Base-by-base conservation (phyloP, 2,797 vertebrate species). In the Lagorchestes hirsutus region DNA sequence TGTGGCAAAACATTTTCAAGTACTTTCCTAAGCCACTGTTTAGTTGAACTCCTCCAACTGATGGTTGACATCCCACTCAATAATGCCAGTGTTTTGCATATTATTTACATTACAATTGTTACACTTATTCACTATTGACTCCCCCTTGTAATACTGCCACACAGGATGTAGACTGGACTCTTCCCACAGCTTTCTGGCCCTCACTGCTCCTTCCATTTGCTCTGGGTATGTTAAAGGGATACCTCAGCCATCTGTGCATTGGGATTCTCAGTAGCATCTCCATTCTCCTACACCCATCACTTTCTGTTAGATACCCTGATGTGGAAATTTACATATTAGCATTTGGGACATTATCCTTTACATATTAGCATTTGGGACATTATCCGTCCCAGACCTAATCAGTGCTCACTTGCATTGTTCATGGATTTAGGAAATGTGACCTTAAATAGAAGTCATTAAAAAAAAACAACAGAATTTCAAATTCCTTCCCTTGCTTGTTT, bases 11-110 rank as follows among this genome's bases (percentile, higher is more conserved):
- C 95, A 93, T 98, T 97, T 97, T 95, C 57, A 93, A 93, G 96
- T 93, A 54, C 62, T 97, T 92, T 97, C 97, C 54, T 95, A 97
- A 98, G 97, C 97, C 98, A 98, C 97, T 95, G 98, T 98, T 97
- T 55, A 56, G 96, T 96, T 62, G 92, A 97, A 57, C 0, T 1
- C 93, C 94, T 8, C 28, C 91, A 54, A 92, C 57, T 55, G 34
- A 90, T 93, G 52, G 31, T 82, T 90, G 46, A 87, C 54, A 0
- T 74, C 34, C 91, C 90, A 18, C 54, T 91, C 12, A 8, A 55
- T 87, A 87, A 87, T 87, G 40, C 74, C 9, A 50, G 40, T 95
- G 50, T 92, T 90, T 52, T 58, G n/a, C 31, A 50, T 96, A 54
- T 96, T 11, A 96, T 98, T 97, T 98, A 95, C 96, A 95, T 97